A percentile compares a stretch with the other conserved stretches of the same genome.
phyloP scores from a whole-genome alignment of 2,888 invertebrate genomes.

The Lepidocyrtinus sp. region DNA sequence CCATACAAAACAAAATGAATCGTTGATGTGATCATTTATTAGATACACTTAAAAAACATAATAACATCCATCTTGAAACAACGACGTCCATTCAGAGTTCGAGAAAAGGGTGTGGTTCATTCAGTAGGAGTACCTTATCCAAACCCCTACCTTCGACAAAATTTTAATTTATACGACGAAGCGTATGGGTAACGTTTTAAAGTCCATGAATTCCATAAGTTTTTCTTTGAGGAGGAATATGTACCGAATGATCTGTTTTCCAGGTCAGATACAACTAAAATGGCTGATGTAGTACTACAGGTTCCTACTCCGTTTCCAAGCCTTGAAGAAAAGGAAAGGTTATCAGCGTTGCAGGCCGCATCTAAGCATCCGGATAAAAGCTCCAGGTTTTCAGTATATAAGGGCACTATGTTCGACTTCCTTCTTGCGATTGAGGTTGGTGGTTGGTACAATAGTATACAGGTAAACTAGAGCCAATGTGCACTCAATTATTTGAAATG shows the following conservation, averaged over 20 bases:
- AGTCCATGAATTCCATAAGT: background rate
- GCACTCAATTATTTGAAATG: no score
- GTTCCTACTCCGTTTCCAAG: conserved; percentile 56
- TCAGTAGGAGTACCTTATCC: conserved; percentile 63
- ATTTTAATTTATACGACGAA: conserved; percentile 58
- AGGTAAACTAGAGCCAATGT: no score
- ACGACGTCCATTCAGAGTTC: conserved; percentile 57
- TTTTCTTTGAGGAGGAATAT: background rate
- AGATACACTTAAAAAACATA: conserved; percentile 58
- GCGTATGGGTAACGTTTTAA: conserved; percentile 49
- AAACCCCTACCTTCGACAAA: conserved; percentile 63
- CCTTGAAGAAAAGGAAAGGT: conserved; percentile 60
- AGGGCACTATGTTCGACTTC: conserved; percentile 58
- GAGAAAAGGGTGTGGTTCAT: conserved; percentile 53
- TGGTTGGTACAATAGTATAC: no score
- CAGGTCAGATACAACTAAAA: conserved; percentile 61
- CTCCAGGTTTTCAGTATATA: conserved; percentile 39
- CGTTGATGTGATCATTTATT: no score
- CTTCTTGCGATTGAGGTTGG: conserved; percentile 53
- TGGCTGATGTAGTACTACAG: conserved; percentile 65
- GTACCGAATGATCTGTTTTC: background rate
- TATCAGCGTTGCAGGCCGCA: conserved; percentile 61
- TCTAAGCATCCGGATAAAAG: conserved; percentile 48
- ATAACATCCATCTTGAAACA: conserved; percentile 53
- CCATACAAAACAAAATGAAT: no score